A percentile compares a stretch with the other conserved stretches of the same genome.
Evolutionary conservation across 53 echinoderm and acorn worm genomes (phyloP).

Genomic region (Crossaster papposus): DNA sequence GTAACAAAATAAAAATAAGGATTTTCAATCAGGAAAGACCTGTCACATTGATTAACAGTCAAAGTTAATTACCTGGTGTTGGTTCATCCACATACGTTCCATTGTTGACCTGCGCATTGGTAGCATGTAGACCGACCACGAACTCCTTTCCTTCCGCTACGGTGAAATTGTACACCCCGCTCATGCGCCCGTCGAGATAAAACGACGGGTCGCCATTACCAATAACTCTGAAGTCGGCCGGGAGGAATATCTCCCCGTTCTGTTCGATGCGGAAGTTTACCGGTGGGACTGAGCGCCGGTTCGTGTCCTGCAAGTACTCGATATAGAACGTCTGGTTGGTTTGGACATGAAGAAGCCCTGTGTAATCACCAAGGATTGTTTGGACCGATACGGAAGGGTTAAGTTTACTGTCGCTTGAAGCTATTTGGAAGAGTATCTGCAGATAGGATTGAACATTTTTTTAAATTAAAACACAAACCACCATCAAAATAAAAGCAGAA

Average conservation of each 20-base stretch:
- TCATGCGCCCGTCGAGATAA: conserved; percentile 76
- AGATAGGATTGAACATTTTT: background rate
- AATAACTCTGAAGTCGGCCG: conserved; percentile 80
- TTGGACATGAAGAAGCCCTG: conserved; percentile 71
- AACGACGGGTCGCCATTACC: conserved; percentile 79
- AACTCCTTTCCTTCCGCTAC: conserved; percentile 73
- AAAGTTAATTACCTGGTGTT: conserved; percentile 56
- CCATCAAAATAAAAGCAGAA: background rate
- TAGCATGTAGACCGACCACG: conserved; percentile 78
- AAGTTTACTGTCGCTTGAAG: background rate
- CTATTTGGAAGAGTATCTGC: conserved; percentile 63
- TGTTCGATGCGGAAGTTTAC: conserved; percentile 79
- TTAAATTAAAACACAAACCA: too few species aligned
- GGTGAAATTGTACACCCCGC: conserved; percentile 85
- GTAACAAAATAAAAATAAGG: too few species aligned
- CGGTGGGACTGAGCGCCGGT: conserved; percentile 76
- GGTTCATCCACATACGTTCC: conserved; percentile 69
- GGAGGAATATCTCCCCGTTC: conserved; percentile 70
- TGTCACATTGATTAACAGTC: background rate
- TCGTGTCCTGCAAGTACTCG: conserved; percentile 75
- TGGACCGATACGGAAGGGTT: conserved; percentile 67
- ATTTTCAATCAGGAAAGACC: too few species aligned
- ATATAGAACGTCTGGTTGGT: conserved; percentile 84
- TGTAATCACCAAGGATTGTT: conserved; percentile 79
- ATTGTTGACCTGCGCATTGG: conserved; percentile 82